Conservation (phyloP, 2,113 vertebrate genomes). For the Grammomys dolichurus region DNA sequence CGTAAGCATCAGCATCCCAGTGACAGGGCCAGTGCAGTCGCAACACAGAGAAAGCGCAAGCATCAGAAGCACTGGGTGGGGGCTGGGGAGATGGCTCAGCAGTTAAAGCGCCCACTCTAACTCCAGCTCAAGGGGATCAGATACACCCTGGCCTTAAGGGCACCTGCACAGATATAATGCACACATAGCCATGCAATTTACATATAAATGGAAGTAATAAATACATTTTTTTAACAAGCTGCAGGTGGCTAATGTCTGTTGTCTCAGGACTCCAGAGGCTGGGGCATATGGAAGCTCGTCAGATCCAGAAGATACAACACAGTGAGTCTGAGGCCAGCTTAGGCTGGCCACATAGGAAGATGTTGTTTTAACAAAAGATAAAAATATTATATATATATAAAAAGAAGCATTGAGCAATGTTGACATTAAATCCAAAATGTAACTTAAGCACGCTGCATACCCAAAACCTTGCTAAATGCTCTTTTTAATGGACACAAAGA, state of each 20-base stretch:
- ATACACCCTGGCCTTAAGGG: neutral
- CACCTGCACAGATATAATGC: too few species aligned
- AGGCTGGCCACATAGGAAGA: neutral
- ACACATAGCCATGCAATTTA: neutral
- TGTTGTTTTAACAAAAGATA: neutral
- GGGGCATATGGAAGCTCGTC: neutral
- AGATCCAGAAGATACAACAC: neutral
- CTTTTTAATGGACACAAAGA: constrained; percentile 1
- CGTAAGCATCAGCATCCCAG: neutral
- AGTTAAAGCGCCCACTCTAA: neutral
- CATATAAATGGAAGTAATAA: neutral
- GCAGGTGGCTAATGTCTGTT: neutral
- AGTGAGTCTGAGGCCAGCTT: neutral
- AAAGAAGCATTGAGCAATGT: neutral
- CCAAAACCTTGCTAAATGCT: neutral
- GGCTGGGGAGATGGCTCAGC: neutral
- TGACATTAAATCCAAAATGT: constrained; percentile 18
- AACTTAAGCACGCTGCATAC: neutral
- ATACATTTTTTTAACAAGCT: too few species aligned
- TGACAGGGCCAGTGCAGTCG: neutral
- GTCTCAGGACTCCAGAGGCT: neutral
- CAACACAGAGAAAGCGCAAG: neutral
- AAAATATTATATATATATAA: too few species aligned
- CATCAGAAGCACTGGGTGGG: neutral
- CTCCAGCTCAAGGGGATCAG: neutral